Evolutionary conservation across 2,888 invertebrate genomes (phyloP), one percentile per base, ranked within the genome.

Genomic region (Hyposoter didymator): DNA sequence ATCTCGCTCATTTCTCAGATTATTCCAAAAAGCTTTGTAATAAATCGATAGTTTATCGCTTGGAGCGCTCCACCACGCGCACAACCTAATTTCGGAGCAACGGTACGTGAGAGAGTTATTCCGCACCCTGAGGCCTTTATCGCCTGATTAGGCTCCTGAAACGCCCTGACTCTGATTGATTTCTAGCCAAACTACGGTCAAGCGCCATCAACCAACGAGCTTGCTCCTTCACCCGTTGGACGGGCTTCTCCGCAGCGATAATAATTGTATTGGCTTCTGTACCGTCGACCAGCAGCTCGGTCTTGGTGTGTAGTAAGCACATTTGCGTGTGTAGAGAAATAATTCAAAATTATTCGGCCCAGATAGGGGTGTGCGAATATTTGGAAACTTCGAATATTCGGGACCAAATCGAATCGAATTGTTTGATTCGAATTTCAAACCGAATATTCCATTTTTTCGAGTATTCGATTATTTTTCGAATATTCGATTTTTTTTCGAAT

Each of bases 91-190:
- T 84, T 67, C 49, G 43, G 64, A 39, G 45, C 84, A 28, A 81
- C 74, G 78, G 73, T 78, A 78, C 84, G 81, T 78, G 81, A 84
- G 72, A 75, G 74, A 66, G 59, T 35, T 35, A 35, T 73, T 76
- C 76, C 45, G 76, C 28, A 28, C 32, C 35, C 35, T 35, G 75
- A 22, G 72, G 55, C 81, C 45, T 73, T 49, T 52, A 67, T 55
- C 66, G 32, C 55, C 32, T 81, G 81, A 84, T 84, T 82, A 81
- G 62, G 64, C 78, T 62, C 67, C 55, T 39, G 79, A 79, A 64
- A 79, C 47, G n/a, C 19, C 75, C 6, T 64, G 32, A 75, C 75
- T 49, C 75, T 74, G 45, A 59, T 55, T 28, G 45, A 62, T 62
- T 75, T 17, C 19, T 19, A 64, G 10, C 43, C 10, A 47, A 32